A percentile compares a stretch with the other conserved stretches of the same genome.
phyloP scores from a whole-genome alignment of 2,113 vertebrate genomes.

The Electrona antarctica region DNA sequence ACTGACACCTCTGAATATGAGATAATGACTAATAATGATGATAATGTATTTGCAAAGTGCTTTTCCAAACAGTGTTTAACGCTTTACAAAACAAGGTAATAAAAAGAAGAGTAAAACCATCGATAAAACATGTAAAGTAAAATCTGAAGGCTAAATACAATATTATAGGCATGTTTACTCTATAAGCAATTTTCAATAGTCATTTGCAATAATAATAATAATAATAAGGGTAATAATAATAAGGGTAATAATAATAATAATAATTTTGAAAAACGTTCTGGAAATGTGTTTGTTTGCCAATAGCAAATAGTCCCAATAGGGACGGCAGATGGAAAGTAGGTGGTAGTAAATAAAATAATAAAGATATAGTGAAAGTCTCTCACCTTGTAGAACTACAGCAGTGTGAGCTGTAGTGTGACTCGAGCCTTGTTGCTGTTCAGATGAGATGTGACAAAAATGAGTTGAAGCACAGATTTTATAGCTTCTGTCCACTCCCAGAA shows the following conservation, averaged over 20 bases:
- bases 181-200: no score
- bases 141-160: background rate
- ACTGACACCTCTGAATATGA: no score
- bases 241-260: no score
- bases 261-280: no score
- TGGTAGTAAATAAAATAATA: no score
- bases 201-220: no score
- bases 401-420: background rate
- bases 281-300: no score
- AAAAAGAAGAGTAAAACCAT: background rate
- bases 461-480: slow-evolving; percentile 39
- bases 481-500: slow-evolving; percentile 38
- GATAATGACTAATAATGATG: no score
- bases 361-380: slow-evolving; percentile 6
- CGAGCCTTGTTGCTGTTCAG: background rate
- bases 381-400: slow-evolving; percentile 30
- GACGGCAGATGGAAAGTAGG: background rate
- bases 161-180: background rate
- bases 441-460: background rate
- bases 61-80: no score
- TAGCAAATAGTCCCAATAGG: no score
- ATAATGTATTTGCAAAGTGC: no score
- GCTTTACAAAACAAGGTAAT: slow-evolving; percentile 30
- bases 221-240: no score
- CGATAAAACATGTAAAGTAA: slow-evolving; percentile 9